Evolutionary conservation across 2,888 invertebrate species (phyloP).

Genomic region (Tuta absoluta): DNA sequence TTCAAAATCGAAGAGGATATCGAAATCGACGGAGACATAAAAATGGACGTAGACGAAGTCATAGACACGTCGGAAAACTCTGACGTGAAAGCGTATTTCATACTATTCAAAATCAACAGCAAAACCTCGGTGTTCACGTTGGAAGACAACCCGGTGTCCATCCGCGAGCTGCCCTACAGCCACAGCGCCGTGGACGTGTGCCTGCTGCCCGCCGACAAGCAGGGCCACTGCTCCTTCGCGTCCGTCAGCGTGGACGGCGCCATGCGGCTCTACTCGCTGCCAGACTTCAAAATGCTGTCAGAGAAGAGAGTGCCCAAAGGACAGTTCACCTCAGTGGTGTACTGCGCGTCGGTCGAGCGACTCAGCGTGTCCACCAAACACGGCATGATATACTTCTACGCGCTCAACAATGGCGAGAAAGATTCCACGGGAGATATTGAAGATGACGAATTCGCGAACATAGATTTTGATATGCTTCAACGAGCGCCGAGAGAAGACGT

Average conservation of each 20-base stretch:
- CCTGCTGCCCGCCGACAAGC: constrained; percentile 81
- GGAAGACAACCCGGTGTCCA: constrained; percentile 82
- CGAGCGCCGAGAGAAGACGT: constrained; percentile 64
- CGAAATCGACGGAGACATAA: constrained; percentile 66
- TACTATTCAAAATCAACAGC: constrained; percentile 66
- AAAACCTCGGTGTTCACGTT: constrained; percentile 67
- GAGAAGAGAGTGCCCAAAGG: constrained; percentile 85
- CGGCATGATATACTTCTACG: constrained; percentile 91
- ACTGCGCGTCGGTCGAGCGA: constrained; percentile 93
- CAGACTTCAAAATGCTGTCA: constrained; percentile 85
- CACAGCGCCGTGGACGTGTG: constrained; percentile 87
- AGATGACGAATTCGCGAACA: constrained; percentile 82
- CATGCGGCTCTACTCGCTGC: constrained; percentile 86
- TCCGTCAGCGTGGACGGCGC: constrained; percentile 88
- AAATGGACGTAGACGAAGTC: constrained; percentile 73
- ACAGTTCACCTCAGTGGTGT: constrained; percentile 90
- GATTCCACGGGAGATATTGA: constrained; percentile 87
- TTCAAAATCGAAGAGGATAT: constrained; percentile 58
- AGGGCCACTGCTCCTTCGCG: constrained; percentile 83
- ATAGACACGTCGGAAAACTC: constrained; percentile 52
- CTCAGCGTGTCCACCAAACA: constrained; percentile 91
- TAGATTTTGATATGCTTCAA: constrained; percentile 73
- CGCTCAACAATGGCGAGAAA: constrained; percentile 86
- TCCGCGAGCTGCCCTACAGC: constrained; percentile 82
- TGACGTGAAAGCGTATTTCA: constrained; percentile 64